A percentile compares a stretch with the other conserved stretches of the same genome.
These are phyloP conservation scores for Oxyruncus cristatus DNA, from an alignment of 2,113 vertebrate genomes.

Conservation along the genomic window DNA sequence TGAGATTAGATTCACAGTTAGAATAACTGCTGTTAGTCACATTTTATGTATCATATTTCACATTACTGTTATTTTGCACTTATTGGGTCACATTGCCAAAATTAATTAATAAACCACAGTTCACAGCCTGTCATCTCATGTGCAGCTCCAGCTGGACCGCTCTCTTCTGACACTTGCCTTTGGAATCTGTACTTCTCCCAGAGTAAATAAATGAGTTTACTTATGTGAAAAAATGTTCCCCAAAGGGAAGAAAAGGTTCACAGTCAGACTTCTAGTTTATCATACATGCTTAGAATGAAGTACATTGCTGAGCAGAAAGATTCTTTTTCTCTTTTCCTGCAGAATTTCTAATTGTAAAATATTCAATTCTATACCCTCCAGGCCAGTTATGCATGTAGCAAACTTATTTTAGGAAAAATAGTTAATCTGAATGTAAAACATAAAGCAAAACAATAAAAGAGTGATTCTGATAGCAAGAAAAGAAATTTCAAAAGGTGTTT, in stretches of 20 bases:
- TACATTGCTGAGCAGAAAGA: not conserved
- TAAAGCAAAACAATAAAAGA: not conserved
- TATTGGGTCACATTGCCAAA: conserved; percentile 3
- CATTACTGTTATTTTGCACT: not conserved
- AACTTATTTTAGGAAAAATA: not conserved
- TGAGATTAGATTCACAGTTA: not conserved
- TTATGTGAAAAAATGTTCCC: not conserved
- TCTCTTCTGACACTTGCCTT: not conserved
- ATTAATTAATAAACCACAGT: conserved; percentile 13
- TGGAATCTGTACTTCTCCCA: not conserved
- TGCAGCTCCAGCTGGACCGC: not conserved
- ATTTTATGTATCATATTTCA: conserved; percentile 6
- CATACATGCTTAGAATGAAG: not conserved
- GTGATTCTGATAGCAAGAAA: not conserved
- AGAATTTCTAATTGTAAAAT: not conserved
- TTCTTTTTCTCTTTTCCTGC: not conserved
- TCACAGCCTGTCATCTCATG: not conserved
- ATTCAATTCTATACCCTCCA: not conserved
- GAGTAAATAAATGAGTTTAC: not conserved
- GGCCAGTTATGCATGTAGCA: not conserved
- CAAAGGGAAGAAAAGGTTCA: not conserved
- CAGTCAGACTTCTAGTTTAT: not conserved
- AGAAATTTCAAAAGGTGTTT: not conserved
- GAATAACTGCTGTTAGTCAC: not conserved
- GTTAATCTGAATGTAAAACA: not conserved